Evolutionary conservation across 2,888 invertebrate genomes (phyloP).

Genomic region (Elegia similella): DNA sequence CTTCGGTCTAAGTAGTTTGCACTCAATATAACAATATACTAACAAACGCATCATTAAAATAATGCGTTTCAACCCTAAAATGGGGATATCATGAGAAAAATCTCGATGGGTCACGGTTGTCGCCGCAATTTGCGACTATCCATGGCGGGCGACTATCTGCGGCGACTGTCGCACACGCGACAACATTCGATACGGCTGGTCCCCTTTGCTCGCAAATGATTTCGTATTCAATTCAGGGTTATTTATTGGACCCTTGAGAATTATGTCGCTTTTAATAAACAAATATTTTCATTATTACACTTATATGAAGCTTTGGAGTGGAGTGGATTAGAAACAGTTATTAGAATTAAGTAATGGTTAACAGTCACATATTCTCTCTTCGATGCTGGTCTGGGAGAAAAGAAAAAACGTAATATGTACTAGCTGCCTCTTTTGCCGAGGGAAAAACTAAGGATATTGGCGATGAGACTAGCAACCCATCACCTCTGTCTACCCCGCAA

Average conservation of each 20-base stretch:
- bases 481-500: too few species aligned
- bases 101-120: constrained; percentile 17
- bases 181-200: constrained; percentile 11
- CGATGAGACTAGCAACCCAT: too few species aligned
- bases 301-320: background rate
- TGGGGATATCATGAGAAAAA: constrained; percentile 31
- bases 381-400: too few species aligned
- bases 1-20: too few species aligned
- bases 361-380: too few species aligned
- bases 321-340: background rate
- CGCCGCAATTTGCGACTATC: constrained; percentile 12
- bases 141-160: constrained; percentile 1
- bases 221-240: constrained; percentile 18
- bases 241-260: constrained; percentile 10
- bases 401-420: too few species aligned
- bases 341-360: too few species aligned
- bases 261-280: background rate
- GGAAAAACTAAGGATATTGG: too few species aligned
- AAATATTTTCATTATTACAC: constrained; percentile 1
- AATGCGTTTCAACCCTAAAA: constrained; percentile 18
- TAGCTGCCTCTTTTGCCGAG: too few species aligned
- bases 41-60: constrained; percentile 20
- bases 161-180: constrained; percentile 8
- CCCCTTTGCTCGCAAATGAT: constrained; percentile 11
- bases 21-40: background rate